Evolutionary conservation across 2,797 vertebrate genomes (phyloP).

Genomic region (Peromyscus melanophrys): DNA sequence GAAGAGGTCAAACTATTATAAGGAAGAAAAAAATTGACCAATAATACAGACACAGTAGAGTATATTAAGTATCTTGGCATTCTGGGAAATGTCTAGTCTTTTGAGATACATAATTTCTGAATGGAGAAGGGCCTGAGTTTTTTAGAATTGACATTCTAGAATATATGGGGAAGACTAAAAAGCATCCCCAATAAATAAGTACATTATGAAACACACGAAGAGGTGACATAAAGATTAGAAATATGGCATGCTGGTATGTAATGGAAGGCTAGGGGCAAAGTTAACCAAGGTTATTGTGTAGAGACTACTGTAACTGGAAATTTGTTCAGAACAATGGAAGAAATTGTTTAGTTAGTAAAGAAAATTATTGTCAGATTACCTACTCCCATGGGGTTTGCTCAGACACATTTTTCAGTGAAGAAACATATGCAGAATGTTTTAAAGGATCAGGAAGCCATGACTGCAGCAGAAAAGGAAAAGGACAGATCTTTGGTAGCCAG

Average conservation of each 20-base stretch:
- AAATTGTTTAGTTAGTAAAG: background rate
- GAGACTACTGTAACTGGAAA: background rate
- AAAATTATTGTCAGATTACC: background rate
- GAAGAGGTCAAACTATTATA: background rate
- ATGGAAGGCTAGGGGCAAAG: accelerated
- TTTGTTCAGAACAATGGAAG: background rate
- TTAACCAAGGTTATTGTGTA: background rate
- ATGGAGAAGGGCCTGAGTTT: background rate
- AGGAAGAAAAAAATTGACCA: background rate
- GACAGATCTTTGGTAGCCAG: background rate
- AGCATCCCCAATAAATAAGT: background rate
- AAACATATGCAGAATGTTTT: background rate
- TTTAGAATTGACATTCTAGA: background rate
- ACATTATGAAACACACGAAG: background rate
- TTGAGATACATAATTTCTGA: background rate
- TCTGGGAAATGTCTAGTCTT: background rate
- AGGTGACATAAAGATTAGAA: background rate
- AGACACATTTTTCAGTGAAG: background rate
- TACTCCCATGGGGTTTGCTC: background rate
- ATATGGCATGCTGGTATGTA: background rate
- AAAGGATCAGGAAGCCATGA: background rate
- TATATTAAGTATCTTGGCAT: background rate
- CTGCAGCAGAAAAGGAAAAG: background rate
- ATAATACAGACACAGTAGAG: background rate
- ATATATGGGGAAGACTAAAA: background rate